A percentile compares a stretch with the other conserved stretches of the same genome.
Conservation (phyloP, 2,888 invertebrate species). For the Hypolimnas misippus region DNA sequence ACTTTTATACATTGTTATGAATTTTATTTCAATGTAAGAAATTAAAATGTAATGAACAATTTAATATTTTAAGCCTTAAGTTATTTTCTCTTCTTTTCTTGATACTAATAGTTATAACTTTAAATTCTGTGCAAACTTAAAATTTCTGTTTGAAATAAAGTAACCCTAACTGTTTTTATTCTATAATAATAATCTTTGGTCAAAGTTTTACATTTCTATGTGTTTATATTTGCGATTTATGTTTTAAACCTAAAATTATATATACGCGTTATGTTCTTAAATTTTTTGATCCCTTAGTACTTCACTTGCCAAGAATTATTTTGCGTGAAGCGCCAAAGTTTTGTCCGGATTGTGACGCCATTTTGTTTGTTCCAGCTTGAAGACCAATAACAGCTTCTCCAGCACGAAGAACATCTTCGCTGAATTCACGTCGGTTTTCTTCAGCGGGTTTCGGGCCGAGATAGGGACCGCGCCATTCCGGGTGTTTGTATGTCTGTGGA, state of each 20-base stretch:
- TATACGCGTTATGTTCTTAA: neutral
- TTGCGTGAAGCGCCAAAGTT: slow-evolving; percentile 93
- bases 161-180: too few species aligned
- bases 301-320: slow-evolving; percentile 90
- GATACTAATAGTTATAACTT: too few species aligned
- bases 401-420: slow-evolving; percentile 91
- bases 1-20: too few species aligned
- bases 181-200: slow-evolving; percentile 10
- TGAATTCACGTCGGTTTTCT: slow-evolving; percentile 92
- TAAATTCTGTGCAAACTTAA: too few species aligned
- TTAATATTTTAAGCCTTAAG: too few species aligned
- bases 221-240: neutral
- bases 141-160: too few species aligned
- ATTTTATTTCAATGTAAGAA: too few species aligned
- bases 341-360: slow-evolving; percentile 93
- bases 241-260: neutral
- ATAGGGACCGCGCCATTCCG: slow-evolving; percentile 92
- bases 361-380: slow-evolving; percentile 94
- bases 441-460: slow-evolving; percentile 94
- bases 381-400: slow-evolving; percentile 93
- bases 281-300: slow-evolving; percentile 39
- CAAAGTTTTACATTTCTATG: neutral
- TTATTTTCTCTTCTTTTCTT: too few species aligned
- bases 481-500: slow-evolving; percentile 89
- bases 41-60: too few species aligned